These are phyloP conservation scores for Hirtodrosophila confusa DNA, from an alignment of 2,888 invertebrate species.

Conservation along the genomic window DNA sequence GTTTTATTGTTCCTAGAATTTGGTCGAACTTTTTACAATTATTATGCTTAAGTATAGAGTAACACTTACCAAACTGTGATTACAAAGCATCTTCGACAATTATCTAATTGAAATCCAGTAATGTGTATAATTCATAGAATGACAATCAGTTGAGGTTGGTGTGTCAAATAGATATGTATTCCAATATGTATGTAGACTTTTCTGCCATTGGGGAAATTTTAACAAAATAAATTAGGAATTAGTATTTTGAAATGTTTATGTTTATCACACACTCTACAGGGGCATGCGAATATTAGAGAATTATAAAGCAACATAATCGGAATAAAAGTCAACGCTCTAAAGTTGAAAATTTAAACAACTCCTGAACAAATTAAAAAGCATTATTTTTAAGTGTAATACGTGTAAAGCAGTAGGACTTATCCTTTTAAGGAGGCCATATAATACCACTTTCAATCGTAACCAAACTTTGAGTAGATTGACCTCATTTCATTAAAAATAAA, in stretches of 20 bases:
- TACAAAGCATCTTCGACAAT: slow-evolving; percentile 35
- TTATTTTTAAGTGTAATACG: no score
- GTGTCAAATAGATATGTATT: slow-evolving; percentile 30
- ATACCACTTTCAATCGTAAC: no score
- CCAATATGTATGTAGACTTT: slow-evolving; percentile 13
- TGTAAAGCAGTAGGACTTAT: no score
- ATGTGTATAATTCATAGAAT: slow-evolving; percentile 19
- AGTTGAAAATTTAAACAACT: not conserved
- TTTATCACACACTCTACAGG: not conserved
- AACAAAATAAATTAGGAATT: slow-evolving; percentile 1
- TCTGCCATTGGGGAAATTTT: slow-evolving; percentile 1
- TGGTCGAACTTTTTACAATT: no score
- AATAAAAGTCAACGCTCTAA: not conserved
- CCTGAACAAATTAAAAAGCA: not conserved
- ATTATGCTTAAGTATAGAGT: not conserved
- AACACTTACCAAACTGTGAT: slow-evolving; percentile 41
- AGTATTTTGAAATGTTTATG: not conserved
- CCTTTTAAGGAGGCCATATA: no score
- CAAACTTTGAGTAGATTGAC: no score
- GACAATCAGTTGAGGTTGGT: slow-evolving; percentile 7
- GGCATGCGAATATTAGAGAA: slow-evolving; percentile 15
- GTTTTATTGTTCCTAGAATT: no score
- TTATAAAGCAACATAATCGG: not conserved
- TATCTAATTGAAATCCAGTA: slow-evolving; percentile 15
- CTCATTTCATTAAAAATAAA: no score